Evolutionary conservation across 2,113 vertebrate species (phyloP).

Genomic region (Abramis brama): DNA sequence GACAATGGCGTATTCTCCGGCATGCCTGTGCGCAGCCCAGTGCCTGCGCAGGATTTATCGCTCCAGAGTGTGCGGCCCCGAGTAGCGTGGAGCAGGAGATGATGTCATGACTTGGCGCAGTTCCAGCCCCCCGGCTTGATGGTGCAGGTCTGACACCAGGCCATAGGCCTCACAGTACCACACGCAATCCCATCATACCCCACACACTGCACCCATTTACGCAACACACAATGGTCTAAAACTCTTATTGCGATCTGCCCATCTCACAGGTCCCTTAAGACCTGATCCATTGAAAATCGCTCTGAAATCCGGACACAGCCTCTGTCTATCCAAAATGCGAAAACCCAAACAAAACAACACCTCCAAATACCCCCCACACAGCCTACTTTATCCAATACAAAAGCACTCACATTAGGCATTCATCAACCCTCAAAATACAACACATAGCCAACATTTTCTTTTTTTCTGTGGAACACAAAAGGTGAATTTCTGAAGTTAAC

Average conservation of each 20-base stretch:
- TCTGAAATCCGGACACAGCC: slow-evolving; percentile 9
- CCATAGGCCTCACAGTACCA: slow-evolving; percentile 42
- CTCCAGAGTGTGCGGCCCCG: slow-evolving; percentile 56
- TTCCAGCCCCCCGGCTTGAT: slow-evolving; percentile 48
- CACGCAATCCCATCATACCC: slow-evolving; percentile 40
- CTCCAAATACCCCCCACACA: slow-evolving; percentile 14
- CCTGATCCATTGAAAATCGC: slow-evolving; percentile 21
- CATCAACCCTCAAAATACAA: not conserved
- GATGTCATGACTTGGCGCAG: slow-evolving; percentile 60
- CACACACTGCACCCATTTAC: slow-evolving; percentile 42
- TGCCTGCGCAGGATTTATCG: slow-evolving; percentile 34
- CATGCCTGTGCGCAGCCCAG: slow-evolving; percentile 50
- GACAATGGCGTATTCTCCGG: slow-evolving; percentile 62
- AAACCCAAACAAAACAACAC: slow-evolving; percentile 20
- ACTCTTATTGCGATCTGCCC: slow-evolving; percentile 25
- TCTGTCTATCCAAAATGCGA: slow-evolving; percentile 3
- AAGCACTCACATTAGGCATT: not conserved
- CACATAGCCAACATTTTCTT: not conserved
- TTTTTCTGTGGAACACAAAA: slow-evolving; percentile 11
- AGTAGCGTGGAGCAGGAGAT: slow-evolving; percentile 57
- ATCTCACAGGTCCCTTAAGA: slow-evolving; percentile 13
- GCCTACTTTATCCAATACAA: not conserved
- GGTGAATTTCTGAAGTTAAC: not conserved
- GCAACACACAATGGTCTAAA: slow-evolving; percentile 37
- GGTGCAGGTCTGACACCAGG: slow-evolving; percentile 37